These are phyloP conservation scores for Volucella bombylans DNA, from an alignment of 2,888 invertebrate species.

Conservation along the genomic window DNA sequence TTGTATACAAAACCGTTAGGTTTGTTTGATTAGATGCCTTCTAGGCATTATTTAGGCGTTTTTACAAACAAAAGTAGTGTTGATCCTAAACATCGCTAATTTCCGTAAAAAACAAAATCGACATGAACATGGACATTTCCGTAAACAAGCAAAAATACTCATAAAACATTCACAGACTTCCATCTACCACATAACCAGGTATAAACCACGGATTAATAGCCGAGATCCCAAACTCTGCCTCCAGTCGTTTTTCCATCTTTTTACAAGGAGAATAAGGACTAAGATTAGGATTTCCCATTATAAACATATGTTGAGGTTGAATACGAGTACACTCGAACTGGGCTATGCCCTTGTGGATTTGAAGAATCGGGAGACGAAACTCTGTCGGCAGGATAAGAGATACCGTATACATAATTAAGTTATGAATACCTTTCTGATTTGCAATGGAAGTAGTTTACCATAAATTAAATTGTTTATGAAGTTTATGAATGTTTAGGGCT, in stretches of 20 bases:
- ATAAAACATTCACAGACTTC: neutral
- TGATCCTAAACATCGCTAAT: too few species aligned
- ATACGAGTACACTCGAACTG: conserved; percentile 8
- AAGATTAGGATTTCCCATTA: conserved; percentile 9
- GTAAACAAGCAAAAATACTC: conserved; percentile 13
- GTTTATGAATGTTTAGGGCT: conserved; percentile 15
- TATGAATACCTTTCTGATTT: conserved; percentile 17
- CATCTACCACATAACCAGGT: conserved; percentile 13
- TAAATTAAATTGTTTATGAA: conserved; percentile 20
- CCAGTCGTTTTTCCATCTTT: conserved; percentile 10
- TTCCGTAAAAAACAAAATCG: neutral
- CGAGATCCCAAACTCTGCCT: neutral
- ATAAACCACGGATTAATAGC: conserved; percentile 15
- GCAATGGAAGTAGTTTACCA: conserved; percentile 11
- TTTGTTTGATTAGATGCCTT: too few species aligned
- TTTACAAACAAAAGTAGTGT: too few species aligned
- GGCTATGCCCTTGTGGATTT: neutral
- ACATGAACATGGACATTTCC: neutral
- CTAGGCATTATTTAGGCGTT: too few species aligned
- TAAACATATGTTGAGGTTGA: conserved; percentile 20
- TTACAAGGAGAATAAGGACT: conserved; percentile 24
- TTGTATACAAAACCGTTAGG: too few species aligned
- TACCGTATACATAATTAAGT: conserved; percentile 32
- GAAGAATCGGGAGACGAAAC: neutral
- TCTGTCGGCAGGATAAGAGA: conserved; percentile 5